These are phyloP conservation scores for Pipra filicauda DNA, from an alignment of 2,113 vertebrate genomes.

Conservation along the genomic window DNA sequence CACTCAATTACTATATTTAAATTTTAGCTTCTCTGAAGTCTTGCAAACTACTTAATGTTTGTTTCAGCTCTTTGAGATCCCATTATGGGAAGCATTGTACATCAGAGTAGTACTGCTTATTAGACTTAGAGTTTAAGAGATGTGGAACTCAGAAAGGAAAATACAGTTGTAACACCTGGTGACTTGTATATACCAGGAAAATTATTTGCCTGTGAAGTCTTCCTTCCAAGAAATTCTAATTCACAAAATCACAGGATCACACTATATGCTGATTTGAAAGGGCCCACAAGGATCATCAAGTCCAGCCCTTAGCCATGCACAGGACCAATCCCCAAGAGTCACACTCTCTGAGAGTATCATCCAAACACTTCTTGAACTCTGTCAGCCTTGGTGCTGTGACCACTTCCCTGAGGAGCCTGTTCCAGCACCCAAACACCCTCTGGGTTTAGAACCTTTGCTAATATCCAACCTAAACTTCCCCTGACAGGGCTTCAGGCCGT, in stretches of 20 bases:
- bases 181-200: not conserved
- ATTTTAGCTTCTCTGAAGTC: not conserved
- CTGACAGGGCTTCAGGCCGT: not conserved
- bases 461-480: not conserved
- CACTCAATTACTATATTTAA: not conserved
- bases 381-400: not conserved
- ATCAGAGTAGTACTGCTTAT: not conserved
- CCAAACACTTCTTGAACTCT: not conserved
- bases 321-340: not conserved
- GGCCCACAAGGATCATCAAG: not conserved
- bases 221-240: not conserved
- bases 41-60: not conserved
- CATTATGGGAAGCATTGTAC: not conserved
- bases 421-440: not conserved
- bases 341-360: not conserved
- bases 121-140: not conserved
- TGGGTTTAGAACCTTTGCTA: not conserved
- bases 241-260: not conserved
- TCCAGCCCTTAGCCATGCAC: not conserved
- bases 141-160: not conserved
- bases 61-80: not conserved
- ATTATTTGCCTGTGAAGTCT: not conserved
- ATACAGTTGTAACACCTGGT: not conserved
- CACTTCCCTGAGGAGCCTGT: not conserved
- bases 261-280: not conserved